Base-by-base conservation (phyloP, 2,888 invertebrate species). In the Tyria jacobaeae region DNA sequence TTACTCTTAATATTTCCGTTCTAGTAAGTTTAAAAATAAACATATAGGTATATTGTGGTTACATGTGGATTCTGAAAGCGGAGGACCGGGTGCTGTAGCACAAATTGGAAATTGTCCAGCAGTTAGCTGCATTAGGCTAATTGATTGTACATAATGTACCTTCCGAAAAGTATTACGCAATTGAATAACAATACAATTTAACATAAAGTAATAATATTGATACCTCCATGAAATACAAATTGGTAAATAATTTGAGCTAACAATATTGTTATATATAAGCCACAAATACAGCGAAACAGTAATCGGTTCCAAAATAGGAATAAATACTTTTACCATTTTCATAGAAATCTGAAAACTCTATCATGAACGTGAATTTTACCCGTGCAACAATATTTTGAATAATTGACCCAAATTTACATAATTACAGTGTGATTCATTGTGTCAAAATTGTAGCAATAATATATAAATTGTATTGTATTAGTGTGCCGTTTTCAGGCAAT, bases 321-420 rank as follows among this genome's bases (percentile, higher is more conserved):
- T 41, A 41, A 41, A 17, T 41, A 17, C 17, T 12, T 0, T 44
- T 44, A 12, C 12, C 27, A 7, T 31, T 44, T 44, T 21, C 21
- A 12, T 12, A 21, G 21, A 12, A 44, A 2, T 5, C 21, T 44
- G 12, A 21, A 51, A 54, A 5, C 17, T 12, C 31, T 27, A 9
- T 34, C 31, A 24, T n/a, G 15, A 27, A 25, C n/a, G 3, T 27
- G 25, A 41, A 54, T 14, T 37, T 25, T 41, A 41, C 14, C 9
- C 17, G 41, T 41, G 39, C 54, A 54, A 9, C n/a, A 27, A 41
- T 52, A 58, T 58, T 58, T 44, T 51, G 34, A 50, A 34, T 49
- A 58, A 58, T 58, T 51, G 51, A 41, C 21, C 51, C 7, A 44
- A n/a, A 58, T 58, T 58, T 58, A 27, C 51, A 58, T 58, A 58